Evolutionary conservation across 2,888 invertebrate genomes (phyloP), one percentile per base, ranked within the genome.

Genomic region (Dryobotodes eremita): DNA sequence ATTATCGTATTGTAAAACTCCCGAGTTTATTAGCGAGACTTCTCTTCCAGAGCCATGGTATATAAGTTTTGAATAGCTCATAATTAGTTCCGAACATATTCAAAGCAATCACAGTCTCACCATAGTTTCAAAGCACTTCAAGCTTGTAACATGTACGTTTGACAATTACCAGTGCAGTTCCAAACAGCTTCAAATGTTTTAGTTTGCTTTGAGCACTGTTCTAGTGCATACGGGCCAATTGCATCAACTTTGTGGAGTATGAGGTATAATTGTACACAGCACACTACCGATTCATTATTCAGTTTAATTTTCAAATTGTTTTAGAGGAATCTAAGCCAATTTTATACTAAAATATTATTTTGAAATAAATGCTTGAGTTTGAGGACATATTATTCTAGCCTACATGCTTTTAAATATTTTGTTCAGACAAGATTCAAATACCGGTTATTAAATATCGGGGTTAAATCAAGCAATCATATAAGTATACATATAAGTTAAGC

Each of bases 121-220:
- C 53, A 85, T 20, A 74, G 75, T 76, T 86, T 36, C 59, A 69
- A 71, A 82, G 70, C 59, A 73, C 75, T 75, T 57, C 53, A 75
- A 69, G 78, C 78, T 71, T 71, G 71, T 73, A 79, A 79, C 83
- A 74, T 66, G 59, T 83, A 79, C 59, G 75, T 86, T 83, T 83
- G 75, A 79, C 79, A 83, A 84, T 86, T 86, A 83, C 55, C 80
- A 76, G 71, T 69, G 65, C 71, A 65, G 66, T 76, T 74, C 50
- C 75, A 76, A 84, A 84, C 80, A 79, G 74, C 71, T 76, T 75
- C 80, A 79, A 85, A 86, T 86, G 84, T 84, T 79, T 64, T 71
- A 76, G 79, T 72, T 74, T 62, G 84, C 79, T 79, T 85, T 84
- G 74, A 83, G 68, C 50, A 75, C 77, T 72, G 57, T 70, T 72